Conservation (phyloP, 2,888 invertebrate species). For the Rhagonycha fulva region DNA sequence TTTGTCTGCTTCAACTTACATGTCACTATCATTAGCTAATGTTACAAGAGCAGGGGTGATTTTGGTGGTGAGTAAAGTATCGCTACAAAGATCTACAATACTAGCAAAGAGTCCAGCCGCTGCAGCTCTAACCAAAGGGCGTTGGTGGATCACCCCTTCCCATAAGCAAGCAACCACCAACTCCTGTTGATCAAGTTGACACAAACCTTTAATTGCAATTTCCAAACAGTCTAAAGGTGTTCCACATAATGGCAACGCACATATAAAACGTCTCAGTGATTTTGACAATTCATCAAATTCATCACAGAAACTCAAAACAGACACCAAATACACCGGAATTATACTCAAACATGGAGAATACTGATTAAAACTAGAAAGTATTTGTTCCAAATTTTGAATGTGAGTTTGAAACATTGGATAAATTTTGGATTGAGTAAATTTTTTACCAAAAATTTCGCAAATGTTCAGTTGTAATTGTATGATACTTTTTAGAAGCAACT, state of each 20-base stretch:
- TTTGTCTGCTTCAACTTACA: slow-evolving; percentile 55
- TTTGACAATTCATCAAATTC: slow-evolving; percentile 57
- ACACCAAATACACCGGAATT: slow-evolving; percentile 65
- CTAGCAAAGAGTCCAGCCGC: slow-evolving; percentile 64
- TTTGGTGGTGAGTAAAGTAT: slow-evolving; percentile 61
- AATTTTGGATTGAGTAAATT: slow-evolving; percentile 63
- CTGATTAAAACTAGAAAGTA: slow-evolving; percentile 62
- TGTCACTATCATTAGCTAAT: slow-evolving; percentile 68
- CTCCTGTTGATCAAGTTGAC: slow-evolving; percentile 57
- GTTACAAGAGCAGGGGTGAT: slow-evolving; percentile 73
- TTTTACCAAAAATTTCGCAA: slow-evolving; percentile 68
- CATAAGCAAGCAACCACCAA: slow-evolving; percentile 64
- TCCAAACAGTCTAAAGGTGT: slow-evolving; percentile 56
- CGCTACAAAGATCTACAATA: slow-evolving; percentile 60
- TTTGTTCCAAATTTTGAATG: slow-evolving; percentile 64
- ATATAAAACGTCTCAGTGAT: slow-evolving; percentile 62
- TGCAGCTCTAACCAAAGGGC: slow-evolving; percentile 63
- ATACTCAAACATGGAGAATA: slow-evolving; percentile 61
- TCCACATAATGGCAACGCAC: slow-evolving; percentile 59
- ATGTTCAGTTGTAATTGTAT: slow-evolving; percentile 62
- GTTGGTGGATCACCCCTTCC: slow-evolving; percentile 70
- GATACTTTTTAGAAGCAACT: slow-evolving; percentile 58
- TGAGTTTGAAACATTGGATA: slow-evolving; percentile 63
- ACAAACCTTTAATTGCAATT: slow-evolving; percentile 49
- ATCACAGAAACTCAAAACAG: slow-evolving; percentile 61